Conservation (phyloP, 2,113 vertebrate genomes). For the Cyprinodon variegatus region DNA sequence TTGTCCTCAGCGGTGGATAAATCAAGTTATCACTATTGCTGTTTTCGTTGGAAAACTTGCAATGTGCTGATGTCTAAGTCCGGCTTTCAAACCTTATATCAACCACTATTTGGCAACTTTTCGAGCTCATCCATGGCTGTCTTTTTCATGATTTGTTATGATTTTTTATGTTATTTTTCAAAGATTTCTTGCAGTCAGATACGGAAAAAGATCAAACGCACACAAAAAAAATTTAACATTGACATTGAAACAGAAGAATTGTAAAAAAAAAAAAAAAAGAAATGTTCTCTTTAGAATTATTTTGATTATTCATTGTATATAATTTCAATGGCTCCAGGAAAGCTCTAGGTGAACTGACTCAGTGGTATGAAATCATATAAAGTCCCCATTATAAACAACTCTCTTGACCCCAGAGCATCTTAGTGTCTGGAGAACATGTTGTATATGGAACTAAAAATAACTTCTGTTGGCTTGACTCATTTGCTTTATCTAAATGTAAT, state of each 20-base stretch:
- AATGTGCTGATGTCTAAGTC: too few species aligned
- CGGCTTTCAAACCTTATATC: neutral
- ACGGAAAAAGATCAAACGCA: neutral
- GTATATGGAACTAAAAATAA: slow-evolving; percentile 77
- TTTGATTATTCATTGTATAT: neutral
- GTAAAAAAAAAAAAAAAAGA: neutral
- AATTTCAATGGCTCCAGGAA: neutral
- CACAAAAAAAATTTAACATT: neutral
- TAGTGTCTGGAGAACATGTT: slow-evolving; percentile 60
- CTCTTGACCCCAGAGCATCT: slow-evolving; percentile 56
- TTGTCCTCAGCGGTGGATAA: neutral
- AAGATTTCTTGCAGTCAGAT: neutral
- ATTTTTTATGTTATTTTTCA: too few species aligned
- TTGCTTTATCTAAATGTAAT: slow-evolving; percentile 40
- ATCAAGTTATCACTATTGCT: neutral
- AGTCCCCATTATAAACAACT: slow-evolving; percentile 59
- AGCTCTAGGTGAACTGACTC: slow-evolving; percentile 7
- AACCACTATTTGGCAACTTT: neutral
- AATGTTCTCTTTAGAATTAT: neutral
- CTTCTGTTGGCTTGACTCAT: slow-evolving; percentile 34
- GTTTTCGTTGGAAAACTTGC: neutral
- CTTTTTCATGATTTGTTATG: too few species aligned
- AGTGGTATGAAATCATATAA: slow-evolving; percentile 33
- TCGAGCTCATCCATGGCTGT: neutral
- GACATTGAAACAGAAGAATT: neutral